Percentiles rank a stretch among this genome's conserved stretches.
Evolutionary conservation across 2,888 invertebrate genomes (phyloP).

Genomic region (Hyppa rectilinea): DNA sequence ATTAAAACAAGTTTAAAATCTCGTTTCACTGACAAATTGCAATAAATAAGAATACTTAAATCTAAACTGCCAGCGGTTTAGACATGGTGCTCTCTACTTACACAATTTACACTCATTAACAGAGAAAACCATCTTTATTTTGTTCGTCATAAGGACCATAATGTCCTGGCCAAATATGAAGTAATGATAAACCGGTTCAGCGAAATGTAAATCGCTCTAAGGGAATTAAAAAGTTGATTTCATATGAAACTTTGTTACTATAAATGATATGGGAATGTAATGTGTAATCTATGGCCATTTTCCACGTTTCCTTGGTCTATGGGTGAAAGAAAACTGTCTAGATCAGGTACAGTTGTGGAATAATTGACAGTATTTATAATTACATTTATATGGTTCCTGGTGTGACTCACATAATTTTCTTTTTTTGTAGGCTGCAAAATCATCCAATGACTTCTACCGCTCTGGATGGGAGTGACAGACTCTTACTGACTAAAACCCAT

Average conservation of each 20-base stretch:
- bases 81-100: slow-evolving; percentile 66
- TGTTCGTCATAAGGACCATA: neutral
- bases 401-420: too few relatives aligned
- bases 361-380: neutral
- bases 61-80: slow-evolving; percentile 71
- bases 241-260: slow-evolving; percentile 53
- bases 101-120: slow-evolving; percentile 43
- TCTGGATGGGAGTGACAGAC: too few relatives aligned
- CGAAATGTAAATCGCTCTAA: slow-evolving; percentile 58
- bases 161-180: slow-evolving; percentile 32
- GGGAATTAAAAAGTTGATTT: slow-evolving; percentile 65
- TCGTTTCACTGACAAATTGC: slow-evolving; percentile 80
- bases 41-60: slow-evolving; percentile 80
- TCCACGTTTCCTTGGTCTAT: slow-evolving; percentile 1
- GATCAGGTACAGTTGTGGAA: neutral
- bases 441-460: too few relatives aligned
- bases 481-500: too few relatives aligned
- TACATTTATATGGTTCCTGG: neutral
- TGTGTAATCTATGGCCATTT: slow-evolving; percentile 15
- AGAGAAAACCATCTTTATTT: slow-evolving; percentile 39
- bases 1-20: slow-evolving; percentile 82
- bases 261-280: slow-evolving; percentile 47
- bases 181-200: slow-evolving; percentile 61
- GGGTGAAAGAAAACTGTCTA: slow-evolving; percentile 10
- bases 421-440: too few relatives aligned